These are phyloP conservation scores for Thermophis baileyi DNA, from an alignment of 2,113 vertebrate genomes.

Conservation along the genomic window DNA sequence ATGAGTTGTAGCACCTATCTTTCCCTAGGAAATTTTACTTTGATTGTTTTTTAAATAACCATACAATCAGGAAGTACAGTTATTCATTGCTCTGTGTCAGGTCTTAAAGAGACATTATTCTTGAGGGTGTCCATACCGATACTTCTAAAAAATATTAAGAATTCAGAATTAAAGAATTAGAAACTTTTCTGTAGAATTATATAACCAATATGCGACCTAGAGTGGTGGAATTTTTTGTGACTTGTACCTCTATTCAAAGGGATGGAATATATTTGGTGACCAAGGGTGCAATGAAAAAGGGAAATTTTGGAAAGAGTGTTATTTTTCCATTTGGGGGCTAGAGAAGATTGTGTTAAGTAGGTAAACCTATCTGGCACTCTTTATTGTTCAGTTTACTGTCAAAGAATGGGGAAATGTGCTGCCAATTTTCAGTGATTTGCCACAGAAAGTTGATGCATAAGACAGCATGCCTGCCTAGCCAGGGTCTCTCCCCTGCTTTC, in stretches of 20 bases:
- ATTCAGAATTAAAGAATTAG: background rate
- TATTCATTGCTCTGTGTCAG: background rate
- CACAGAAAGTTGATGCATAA: background rate
- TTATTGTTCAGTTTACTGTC: background rate
- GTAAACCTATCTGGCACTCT: background rate
- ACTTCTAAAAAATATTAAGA: background rate
- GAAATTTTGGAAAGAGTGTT: background rate
- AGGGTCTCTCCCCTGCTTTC: background rate
- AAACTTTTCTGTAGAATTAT: background rate
- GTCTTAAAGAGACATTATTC: background rate
- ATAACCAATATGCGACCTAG: background rate
- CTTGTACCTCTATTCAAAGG: background rate
- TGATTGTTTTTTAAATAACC: background rate
- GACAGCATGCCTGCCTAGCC: background rate
- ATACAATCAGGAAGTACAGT: background rate
- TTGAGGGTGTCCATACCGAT: background rate
- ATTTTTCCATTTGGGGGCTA: background rate
- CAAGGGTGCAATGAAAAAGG: background rate
- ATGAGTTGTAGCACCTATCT: background rate
- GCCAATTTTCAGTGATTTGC: background rate
- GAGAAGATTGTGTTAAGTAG: background rate
- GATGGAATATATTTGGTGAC: background rate
- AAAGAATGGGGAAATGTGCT: background rate
- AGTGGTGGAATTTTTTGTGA: background rate
- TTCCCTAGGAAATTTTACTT: background rate